A percentile compares a stretch with the other conserved stretches of the same genome.
Conservation (phyloP, 2,888 invertebrate genomes). For the Acronicta psi region DNA sequence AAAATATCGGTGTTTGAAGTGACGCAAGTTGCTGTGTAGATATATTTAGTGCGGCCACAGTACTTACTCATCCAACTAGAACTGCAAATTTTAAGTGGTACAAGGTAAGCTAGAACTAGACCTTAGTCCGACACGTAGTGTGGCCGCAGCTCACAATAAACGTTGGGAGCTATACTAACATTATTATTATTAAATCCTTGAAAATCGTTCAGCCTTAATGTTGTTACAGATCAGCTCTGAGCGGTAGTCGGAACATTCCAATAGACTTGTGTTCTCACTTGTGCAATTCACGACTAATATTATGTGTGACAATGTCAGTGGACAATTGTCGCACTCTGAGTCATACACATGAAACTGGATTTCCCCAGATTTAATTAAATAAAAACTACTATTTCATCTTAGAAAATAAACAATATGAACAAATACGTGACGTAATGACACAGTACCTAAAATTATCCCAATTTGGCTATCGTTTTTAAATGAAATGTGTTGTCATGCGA, state of each 20-base stretch:
- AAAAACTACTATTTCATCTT: too few species aligned
- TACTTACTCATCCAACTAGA: not conserved
- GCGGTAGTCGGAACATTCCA: constrained; percentile 4
- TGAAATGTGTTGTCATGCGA: not conserved
- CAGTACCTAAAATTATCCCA: too few species aligned
- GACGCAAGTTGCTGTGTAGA: not conserved
- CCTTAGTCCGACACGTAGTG: constrained; percentile 6
- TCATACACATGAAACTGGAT: too few species aligned
- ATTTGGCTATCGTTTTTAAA: constrained; percentile 6
- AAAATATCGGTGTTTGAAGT: constrained; percentile 2
- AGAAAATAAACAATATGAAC: too few species aligned
- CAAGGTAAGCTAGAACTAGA: too few species aligned
- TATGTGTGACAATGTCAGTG: constrained; percentile 10
- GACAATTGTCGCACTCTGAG: not conserved
- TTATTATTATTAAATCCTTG: constrained; percentile 24
- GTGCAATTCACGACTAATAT: constrained; percentile 30
- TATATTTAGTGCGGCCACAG: constrained; percentile 2
- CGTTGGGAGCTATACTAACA: constrained; percentile 25
- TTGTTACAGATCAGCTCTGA: constrained; percentile 23
- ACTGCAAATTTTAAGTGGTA: not conserved
- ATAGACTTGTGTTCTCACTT: constrained; percentile 2
- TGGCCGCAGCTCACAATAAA: constrained; percentile 27
- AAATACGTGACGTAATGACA: too few species aligned
- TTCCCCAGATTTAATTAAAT: too few species aligned
- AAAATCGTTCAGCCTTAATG: constrained; percentile 53